A percentile compares a stretch with the other conserved stretches of the same genome.
Conservation (phyloP, 2,113 vertebrate genomes). For the Chamaetylas fuelleborni region DNA sequence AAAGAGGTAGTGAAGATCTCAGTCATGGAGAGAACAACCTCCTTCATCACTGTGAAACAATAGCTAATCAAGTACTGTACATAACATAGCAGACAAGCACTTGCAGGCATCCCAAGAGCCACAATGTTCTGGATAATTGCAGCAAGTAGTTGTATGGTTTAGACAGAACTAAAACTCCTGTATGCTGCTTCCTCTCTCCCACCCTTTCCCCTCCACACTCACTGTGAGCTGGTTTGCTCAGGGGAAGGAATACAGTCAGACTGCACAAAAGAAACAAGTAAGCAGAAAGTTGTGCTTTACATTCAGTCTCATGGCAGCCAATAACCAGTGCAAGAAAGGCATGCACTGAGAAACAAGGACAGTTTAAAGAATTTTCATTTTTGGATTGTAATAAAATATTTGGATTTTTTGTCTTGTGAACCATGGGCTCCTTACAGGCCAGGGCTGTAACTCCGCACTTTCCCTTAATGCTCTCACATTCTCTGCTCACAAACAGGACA, state of each 20-base stretch:
- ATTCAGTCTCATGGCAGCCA: neutral
- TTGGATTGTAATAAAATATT: neutral
- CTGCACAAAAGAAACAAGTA: neutral
- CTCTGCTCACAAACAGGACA: neutral
- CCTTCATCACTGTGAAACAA: slow-evolving; percentile 62
- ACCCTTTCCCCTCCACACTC: neutral
- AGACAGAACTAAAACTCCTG: neutral
- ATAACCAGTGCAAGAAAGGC: neutral
- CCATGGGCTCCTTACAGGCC: neutral
- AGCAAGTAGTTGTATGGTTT: slow-evolving; percentile 10
- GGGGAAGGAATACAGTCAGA: neutral
- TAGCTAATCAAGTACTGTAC: slow-evolving; percentile 58
- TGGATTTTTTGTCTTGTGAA: neutral
- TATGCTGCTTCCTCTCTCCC: neutral
- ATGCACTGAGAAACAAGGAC: neutral
- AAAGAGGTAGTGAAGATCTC: slow-evolving; percentile 49
- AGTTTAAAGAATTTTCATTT: neutral
- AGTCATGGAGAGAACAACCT: slow-evolving; percentile 36
- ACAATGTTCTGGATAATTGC: neutral
- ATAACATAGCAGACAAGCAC: neutral
- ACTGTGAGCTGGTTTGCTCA: neutral
- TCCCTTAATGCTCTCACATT: neutral
- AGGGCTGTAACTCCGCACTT: neutral
- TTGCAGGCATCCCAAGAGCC: slow-evolving; percentile 3
- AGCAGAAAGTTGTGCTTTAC: neutral